Percentiles rank a stretch among this genome's conserved stretches.
These are phyloP conservation scores for Ormyrus pomaceus DNA, from an alignment of 2,888 invertebrate genomes.

Conservation along the genomic window DNA sequence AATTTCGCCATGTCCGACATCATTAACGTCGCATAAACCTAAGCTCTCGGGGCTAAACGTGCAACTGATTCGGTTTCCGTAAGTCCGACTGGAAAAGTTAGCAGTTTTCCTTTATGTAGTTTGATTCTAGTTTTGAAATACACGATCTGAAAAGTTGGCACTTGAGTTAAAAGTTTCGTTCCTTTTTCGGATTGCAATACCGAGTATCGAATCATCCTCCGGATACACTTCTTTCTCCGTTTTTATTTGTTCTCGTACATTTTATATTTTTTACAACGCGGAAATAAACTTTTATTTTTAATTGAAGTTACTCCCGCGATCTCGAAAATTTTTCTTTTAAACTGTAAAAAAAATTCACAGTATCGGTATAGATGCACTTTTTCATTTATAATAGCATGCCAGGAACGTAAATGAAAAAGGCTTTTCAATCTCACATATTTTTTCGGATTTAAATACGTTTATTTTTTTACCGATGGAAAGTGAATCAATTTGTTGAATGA, in stretches of 20 bases:
- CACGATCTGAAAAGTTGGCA: no score
- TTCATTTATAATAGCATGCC: no score
- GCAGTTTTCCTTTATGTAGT: slow-evolving; percentile 27
- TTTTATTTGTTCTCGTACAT: slow-evolving; percentile 2
- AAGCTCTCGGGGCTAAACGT: background rate
- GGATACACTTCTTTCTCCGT: slow-evolving; percentile 30
- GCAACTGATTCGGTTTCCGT: background rate
- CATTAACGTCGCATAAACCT: slow-evolving; percentile 1
- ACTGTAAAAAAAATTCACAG: no score
- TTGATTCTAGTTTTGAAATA: slow-evolving; percentile 37
- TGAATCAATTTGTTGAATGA: background rate
- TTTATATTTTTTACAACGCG: background rate
- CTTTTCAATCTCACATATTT: no score
- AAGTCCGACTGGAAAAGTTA: slow-evolving; percentile 19
- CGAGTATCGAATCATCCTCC: slow-evolving; percentile 8
- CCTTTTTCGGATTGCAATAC: background rate
- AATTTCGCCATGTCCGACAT: background rate
- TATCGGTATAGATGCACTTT: no score
- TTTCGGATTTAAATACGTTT: no score
- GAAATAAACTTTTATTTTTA: slow-evolving; percentile 12
- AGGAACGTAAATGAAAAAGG: no score
- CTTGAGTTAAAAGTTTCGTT: no score
- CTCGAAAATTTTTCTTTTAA: background rate
- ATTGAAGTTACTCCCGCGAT: background rate
- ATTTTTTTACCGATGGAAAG: no score